Conservation (phyloP, 2,888 invertebrate species). For the Troilus luridus region DNA sequence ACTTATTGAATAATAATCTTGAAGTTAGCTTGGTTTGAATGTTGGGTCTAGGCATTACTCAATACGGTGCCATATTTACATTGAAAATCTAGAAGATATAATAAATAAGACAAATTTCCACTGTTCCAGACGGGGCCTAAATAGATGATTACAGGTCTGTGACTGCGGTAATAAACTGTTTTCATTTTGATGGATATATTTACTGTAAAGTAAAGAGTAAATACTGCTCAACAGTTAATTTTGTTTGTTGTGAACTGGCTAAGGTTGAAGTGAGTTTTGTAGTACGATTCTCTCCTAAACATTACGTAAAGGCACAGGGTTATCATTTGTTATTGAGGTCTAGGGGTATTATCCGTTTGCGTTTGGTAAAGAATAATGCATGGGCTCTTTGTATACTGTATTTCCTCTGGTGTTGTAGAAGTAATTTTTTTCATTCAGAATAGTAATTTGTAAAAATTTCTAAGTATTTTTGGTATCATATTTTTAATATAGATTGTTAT, state of each 20-base stretch:
- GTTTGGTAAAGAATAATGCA: neutral
- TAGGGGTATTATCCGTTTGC: slow-evolving; percentile 6
- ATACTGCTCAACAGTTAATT: neutral
- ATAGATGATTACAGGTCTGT: slow-evolving; percentile 19
- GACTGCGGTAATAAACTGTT: neutral
- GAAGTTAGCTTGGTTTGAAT: neutral
- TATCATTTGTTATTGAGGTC: neutral
- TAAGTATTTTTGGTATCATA: neutral
- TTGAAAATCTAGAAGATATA: neutral
- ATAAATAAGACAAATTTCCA: slow-evolving; percentile 9
- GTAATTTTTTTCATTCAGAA: neutral
- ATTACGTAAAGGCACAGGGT: neutral
- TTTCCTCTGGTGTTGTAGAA: neutral
- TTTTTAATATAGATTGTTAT: neutral
- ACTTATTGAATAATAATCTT: neutral
- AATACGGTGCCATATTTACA: neutral
- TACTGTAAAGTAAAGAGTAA: neutral
- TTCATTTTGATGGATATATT: neutral
- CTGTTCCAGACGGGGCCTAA: slow-evolving; percentile 30
- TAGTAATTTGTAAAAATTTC: neutral
- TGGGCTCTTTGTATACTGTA: neutral
- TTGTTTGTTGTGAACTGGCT: neutral
- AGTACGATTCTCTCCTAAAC: neutral
- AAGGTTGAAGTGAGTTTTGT: slow-evolving; percentile 6
- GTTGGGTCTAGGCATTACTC: neutral